Percentiles rank a stretch among this genome's conserved stretches.
phyloP scores from a whole-genome alignment of 2,888 invertebrate species.

The Andrena marginata region DNA sequence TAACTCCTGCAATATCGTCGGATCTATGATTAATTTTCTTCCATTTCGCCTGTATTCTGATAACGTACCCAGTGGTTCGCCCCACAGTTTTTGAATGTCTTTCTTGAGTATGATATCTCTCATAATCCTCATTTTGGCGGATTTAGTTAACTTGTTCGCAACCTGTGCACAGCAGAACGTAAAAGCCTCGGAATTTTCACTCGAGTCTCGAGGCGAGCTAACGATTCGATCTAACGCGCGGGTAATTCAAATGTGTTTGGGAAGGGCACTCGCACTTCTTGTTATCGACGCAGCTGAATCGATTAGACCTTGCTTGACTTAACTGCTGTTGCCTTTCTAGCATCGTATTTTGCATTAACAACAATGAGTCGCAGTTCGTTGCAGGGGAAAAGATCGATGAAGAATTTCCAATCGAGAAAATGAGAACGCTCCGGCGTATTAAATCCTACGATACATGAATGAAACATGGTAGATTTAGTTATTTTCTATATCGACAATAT shows the following conservation, averaged over 20 bases:
- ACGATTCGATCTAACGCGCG: constrained; percentile 10
- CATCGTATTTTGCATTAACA: not conserved
- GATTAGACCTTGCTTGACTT: not conserved
- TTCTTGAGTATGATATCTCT: rapidly evolving
- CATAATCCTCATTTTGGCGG: constrained; percentile 3
- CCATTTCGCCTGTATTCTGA: not conserved
- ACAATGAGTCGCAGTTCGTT: not conserved
- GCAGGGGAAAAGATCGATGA: not conserved
- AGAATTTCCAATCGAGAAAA: not conserved
- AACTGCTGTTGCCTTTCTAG: not conserved
- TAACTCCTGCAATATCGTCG: constrained; percentile 24
- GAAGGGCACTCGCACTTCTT: not conserved
- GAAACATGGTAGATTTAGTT: not conserved
- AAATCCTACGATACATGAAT: not conserved
- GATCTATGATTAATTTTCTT: not conserved
- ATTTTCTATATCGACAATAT: not conserved
- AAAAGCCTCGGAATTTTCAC: not conserved
- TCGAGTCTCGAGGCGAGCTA: not conserved
- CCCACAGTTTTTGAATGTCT: rapidly evolving
- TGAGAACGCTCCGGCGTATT: not conserved
- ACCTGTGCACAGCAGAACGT: not conserved
- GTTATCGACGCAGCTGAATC: not conserved
- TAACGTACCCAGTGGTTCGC: constrained; percentile 11
- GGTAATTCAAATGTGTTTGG: constrained; percentile 18
- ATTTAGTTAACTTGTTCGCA: not conserved